Evolutionary conservation across 2,888 invertebrate genomes (phyloP).

Genomic region (Drosophila pegasa): DNA sequence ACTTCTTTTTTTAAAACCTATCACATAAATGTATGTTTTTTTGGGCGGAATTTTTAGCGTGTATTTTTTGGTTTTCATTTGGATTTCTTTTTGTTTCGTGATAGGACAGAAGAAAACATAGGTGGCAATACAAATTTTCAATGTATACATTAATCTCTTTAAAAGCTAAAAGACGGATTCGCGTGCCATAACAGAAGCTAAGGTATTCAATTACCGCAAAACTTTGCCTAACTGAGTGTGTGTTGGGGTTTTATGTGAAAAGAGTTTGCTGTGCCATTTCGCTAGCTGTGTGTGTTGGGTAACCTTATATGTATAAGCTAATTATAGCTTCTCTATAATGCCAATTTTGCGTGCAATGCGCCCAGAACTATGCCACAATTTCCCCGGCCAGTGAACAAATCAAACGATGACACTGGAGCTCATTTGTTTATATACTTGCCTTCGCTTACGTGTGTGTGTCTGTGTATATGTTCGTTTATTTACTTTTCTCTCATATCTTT

Average conservation of each 20-base stretch:
- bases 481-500: conserved; percentile 23
- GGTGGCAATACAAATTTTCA: conserved; percentile 41
- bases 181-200: conserved; percentile 65
- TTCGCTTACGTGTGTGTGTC: conserved; percentile 4
- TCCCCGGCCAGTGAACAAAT: conserved; percentile 29
- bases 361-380: conserved; percentile 63
- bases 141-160: conserved; percentile 60
- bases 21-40: conserved; percentile 80
- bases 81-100: conserved; percentile 27
- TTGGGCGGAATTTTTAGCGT: conserved; percentile 81
- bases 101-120: conserved; percentile 23
- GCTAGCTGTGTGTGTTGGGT: conserved; percentile 27
- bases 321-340: conserved; percentile 56
- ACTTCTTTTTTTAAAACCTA: conserved; percentile 79
- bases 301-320: conserved; percentile 54
- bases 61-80: conserved; percentile 47
- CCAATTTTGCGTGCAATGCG: conserved; percentile 62
- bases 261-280: conserved; percentile 34
- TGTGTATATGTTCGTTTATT: conserved; percentile 11
- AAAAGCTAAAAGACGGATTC: conserved; percentile 75
- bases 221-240: conserved; percentile 26
- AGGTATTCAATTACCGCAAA: conserved; percentile 43
- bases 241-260: conserved; percentile 5
- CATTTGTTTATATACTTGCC: conserved; percentile 9
- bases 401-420: conserved; percentile 40